These are phyloP conservation scores for Zaprionus bogoriensis DNA, from an alignment of 2,888 invertebrate genomes.

Conservation along the genomic window DNA sequence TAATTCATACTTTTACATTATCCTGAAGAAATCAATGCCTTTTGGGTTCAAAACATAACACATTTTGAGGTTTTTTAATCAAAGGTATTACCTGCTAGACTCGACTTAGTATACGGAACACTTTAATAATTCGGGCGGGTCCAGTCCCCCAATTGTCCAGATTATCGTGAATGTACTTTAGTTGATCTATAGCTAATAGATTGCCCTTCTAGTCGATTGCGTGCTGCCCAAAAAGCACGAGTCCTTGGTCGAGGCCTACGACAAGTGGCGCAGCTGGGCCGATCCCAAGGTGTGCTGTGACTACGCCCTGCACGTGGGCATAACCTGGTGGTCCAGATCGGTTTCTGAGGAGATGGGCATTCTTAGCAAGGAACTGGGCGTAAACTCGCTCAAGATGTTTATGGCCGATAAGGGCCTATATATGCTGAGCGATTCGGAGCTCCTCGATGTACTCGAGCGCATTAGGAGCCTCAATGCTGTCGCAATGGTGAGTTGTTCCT, in stretches of 20 bases:
- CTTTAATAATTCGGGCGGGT: no score
- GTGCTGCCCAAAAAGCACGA: constrained; percentile 92
- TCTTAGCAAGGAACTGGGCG: constrained; percentile 91
- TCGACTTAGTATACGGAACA: no score
- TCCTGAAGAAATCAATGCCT: no score
- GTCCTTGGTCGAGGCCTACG: constrained; percentile 94
- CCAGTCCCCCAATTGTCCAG: no score
- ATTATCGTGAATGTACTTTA: no score
- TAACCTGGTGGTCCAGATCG: constrained; percentile 93
- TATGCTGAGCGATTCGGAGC: constrained; percentile 94
- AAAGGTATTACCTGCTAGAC: no score
- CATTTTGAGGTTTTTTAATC: background rate
- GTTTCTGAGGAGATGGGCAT: constrained; percentile 94
- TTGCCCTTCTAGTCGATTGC: constrained; percentile 89
- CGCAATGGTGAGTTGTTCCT: constrained; percentile 86
- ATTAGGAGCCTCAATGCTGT: constrained; percentile 93
- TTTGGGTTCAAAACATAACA: no score
- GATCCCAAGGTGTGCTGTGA: constrained; percentile 99
- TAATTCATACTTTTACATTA: no score
- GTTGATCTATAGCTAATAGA: no score
- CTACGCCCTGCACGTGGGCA: constrained; percentile 95
- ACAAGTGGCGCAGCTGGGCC: constrained; percentile 94
- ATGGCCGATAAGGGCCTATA: constrained; percentile 97
- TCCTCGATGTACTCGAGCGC: constrained; percentile 92
- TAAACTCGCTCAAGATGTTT: constrained; percentile 99